These are phyloP conservation scores for Eupithecia exiguata DNA, from an alignment of 2,888 invertebrate genomes.

Conservation along the genomic window DNA sequence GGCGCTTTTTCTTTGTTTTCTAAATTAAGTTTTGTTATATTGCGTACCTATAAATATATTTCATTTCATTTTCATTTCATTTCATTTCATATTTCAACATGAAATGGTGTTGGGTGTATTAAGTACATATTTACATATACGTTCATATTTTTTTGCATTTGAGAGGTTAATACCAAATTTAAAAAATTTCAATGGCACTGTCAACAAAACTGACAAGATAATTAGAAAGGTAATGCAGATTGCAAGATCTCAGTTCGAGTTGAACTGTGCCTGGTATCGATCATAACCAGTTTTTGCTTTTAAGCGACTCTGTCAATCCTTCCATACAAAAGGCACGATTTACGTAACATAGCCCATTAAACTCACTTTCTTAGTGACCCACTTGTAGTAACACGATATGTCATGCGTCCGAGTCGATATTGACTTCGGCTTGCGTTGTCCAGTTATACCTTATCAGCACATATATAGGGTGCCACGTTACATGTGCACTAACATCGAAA, in stretches of 20 bases:
- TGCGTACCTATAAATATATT: no score
- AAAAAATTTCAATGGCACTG: neutral
- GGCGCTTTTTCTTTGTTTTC: no score
- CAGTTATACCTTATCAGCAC: neutral
- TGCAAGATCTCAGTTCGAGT: constrained; percentile 5
- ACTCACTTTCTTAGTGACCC: constrained; percentile 42
- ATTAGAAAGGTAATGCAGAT: neutral
- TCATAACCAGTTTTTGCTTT: constrained; percentile 21
- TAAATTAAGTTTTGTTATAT: no score
- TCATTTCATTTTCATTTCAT: no score
- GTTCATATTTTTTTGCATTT: no score
- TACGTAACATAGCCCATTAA: constrained; percentile 23
- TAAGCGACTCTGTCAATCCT: constrained; percentile 21
- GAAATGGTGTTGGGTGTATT: no score
- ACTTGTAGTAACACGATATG: constrained; percentile 39
- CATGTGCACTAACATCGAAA: no score
- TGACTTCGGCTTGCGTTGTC: neutral
- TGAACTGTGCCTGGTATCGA: constrained; percentile 8
- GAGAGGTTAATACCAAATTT: neutral
- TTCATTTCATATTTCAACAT: no score
- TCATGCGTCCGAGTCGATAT: constrained; percentile 30
- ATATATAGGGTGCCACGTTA: no score
- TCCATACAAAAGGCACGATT: constrained; percentile 28
- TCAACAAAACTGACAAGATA: constrained; percentile 4
- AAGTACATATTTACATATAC: no score